Conservation (phyloP, 2,888 invertebrate species). For the Acleris literana region DNA sequence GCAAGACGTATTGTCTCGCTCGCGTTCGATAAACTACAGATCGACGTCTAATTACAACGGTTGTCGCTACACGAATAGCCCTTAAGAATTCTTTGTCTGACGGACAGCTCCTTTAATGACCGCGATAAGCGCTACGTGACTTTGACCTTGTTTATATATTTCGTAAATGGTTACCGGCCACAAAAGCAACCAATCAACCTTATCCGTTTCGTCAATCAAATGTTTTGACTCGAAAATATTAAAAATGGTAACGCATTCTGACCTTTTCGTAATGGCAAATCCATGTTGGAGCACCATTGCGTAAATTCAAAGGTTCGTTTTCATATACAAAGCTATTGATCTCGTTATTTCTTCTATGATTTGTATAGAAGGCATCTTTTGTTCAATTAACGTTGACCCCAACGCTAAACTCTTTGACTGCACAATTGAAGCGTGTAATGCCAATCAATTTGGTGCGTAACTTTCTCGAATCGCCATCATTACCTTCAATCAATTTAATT, state of each 20-base stretch:
- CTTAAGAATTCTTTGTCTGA: constrained; percentile 35
- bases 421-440: constrained; percentile 26
- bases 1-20: constrained; percentile 63
- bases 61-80: constrained; percentile 36
- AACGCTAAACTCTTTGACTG: constrained; percentile 12
- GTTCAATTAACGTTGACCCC: constrained; percentile 45
- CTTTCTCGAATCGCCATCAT: constrained; percentile 33
- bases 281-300: constrained; percentile 37
- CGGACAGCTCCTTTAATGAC: constrained; percentile 37
- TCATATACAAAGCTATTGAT: constrained; percentile 37
- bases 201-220: constrained; percentile 41
- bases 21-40: constrained; percentile 67
- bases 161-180: constrained; percentile 31
- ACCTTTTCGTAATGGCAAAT: constrained; percentile 48
- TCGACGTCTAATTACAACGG: constrained; percentile 36
- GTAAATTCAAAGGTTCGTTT: constrained; percentile 40
- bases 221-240: constrained; percentile 41
- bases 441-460: constrained; percentile 20
- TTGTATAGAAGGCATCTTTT: constrained; percentile 41
- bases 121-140: constrained; percentile 38
- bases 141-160: constrained; percentile 36
- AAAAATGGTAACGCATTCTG: constrained; percentile 40
- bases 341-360: constrained; percentile 43
- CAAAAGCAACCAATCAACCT: constrained; percentile 50
- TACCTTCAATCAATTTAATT: constrained; percentile 24